These are phyloP conservation scores for Monodelphis domestica DNA, from an alignment of 2,797 vertebrate genomes.

Conservation along the genomic window DNA sequence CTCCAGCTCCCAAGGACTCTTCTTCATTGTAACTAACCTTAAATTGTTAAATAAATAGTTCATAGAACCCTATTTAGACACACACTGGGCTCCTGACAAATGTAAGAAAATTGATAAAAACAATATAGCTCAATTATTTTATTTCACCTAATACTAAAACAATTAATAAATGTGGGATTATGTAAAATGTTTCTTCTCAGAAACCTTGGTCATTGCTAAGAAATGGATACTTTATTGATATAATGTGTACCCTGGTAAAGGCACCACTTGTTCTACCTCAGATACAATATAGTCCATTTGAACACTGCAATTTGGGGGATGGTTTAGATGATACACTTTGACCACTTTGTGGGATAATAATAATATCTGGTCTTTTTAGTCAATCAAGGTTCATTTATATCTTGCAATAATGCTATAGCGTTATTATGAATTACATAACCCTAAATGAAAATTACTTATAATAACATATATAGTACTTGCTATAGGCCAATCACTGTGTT, in stretches of 20 bases:
- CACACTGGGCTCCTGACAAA: not conserved
- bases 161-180: not conserved
- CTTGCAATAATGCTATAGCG: conserved; percentile 46
- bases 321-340: not conserved
- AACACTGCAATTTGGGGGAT: not conserved
- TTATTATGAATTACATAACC: conserved; percentile 65
- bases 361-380: conserved; percentile 60
- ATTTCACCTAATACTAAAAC: not conserved
- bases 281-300: not conserved
- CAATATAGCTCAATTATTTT: not conserved
- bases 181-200: not conserved
- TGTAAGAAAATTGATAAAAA: not conserved
- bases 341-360: conserved; percentile 55
- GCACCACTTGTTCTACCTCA: not conserved
- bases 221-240: not conserved
- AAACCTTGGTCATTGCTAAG: not conserved
- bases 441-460: no score
- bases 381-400: conserved; percentile 66
- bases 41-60: not conserved
- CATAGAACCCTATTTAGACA: not conserved
- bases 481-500: not conserved
- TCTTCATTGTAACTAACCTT: not conserved
- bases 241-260: not conserved
- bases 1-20: not conserved
- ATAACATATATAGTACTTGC: not conserved